Base-by-base conservation (phyloP, 2,888 invertebrate species). In the Disparrhopalites patrizii region DNA sequence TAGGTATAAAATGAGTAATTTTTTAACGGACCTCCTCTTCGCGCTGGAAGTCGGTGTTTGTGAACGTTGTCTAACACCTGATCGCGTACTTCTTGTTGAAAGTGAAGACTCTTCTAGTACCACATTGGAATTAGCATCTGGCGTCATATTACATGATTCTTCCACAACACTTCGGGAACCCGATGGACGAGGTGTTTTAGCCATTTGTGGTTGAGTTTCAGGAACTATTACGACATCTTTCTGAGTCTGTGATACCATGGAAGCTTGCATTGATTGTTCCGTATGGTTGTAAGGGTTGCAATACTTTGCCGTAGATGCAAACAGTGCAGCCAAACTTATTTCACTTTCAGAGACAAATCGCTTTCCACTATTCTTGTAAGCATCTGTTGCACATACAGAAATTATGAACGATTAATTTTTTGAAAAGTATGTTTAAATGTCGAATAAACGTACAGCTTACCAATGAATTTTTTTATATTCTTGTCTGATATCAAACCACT, bases 301-400 rank as follows among this genome's bases (percentile, higher is more conserved):
- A 77, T 88, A 87, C 76, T 86, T 86, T 7, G 84, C 83, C 51
- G 82, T 83, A 0, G 87, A 88, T 76, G 87, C 86, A 76, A 86
- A 84, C 23, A 91, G 79, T 73, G 93, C 83, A 1, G 92, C 89
- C 69, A 91, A 81, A 2, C 90, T 90, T 72, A 93, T 88, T 80
- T 93, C 93, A 51, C 86, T 85, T 78, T 91, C 87, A 8, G 88
- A 86, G 69, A 93, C 85, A 36, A 86, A 79, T 71, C 90, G 83
- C 72, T 83, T 83, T 0, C 83, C 83, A 2, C 30, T 23, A 8
- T 15, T 2, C 25, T 47, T 20, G 31, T 61, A 61, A 3, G 30
- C 10, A 8, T 61, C 61, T 61, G 31, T 7, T 25, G 28, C 28
- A 20, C 15, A 60, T 8, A 51, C 10, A 23, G 25, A 7, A 7